Conservation (phyloP, 1,140 invertebrate species). For the Heliconius nattereri region DNA sequence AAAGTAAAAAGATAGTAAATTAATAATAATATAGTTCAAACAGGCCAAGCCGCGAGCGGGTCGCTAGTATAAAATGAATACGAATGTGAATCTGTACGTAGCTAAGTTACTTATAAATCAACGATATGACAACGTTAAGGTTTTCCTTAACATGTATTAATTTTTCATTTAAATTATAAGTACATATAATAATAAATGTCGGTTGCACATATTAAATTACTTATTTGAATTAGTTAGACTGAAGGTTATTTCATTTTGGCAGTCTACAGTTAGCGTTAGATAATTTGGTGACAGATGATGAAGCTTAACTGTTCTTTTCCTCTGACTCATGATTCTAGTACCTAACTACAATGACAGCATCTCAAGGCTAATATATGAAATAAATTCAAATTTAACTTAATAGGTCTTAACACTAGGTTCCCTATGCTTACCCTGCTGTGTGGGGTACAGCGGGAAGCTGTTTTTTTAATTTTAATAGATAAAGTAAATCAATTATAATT, state of each 20-base stretch:
- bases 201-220: constrained; percentile 1
- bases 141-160: neutral
- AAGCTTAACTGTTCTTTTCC: constrained; percentile 65
- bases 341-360: constrained; percentile 41
- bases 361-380: neutral
- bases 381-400: neutral
- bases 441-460: neutral
- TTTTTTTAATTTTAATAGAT: neutral
- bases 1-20: too few relatives aligned
- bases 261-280: constrained; percentile 39
- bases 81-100: neutral
- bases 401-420: too few relatives aligned
- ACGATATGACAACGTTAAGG: neutral
- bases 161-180: neutral
- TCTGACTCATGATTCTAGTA: constrained; percentile 56
- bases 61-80: neutral
- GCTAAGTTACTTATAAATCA: neutral
- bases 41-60: too few relatives aligned
- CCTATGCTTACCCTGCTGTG: neutral
- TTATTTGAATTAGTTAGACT: constrained; percentile 35
- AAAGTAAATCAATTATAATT: neutral
- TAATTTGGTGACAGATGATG: constrained; percentile 56
- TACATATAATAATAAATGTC: neutral
- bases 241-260: constrained; percentile 41
- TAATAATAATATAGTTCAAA: too few relatives aligned